Conservation (phyloP, 2,888 invertebrate genomes). For the Artemia sp. region DNA sequence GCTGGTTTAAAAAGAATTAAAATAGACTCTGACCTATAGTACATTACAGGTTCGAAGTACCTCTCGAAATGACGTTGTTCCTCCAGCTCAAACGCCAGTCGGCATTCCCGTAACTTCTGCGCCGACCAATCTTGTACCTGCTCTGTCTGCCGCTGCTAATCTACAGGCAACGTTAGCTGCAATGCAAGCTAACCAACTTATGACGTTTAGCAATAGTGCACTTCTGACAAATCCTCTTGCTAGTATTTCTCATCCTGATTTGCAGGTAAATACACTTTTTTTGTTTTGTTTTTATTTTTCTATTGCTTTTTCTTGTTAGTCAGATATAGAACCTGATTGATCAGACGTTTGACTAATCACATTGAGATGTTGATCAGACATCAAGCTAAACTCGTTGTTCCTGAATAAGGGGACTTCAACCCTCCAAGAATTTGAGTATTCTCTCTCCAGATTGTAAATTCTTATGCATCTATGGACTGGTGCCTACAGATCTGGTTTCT, state of each 20-base stretch:
- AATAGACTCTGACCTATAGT: neutral
- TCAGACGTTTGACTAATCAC: no score
- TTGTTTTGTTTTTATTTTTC: no score
- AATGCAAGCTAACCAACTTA: constrained; percentile 34
- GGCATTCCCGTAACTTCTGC: neutral
- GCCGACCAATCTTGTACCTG: constrained; percentile 20
- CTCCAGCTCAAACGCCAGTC: neutral
- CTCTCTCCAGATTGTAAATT: no score
- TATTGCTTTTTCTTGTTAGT: no score
- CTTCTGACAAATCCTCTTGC: neutral
- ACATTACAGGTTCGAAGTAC: neutral
- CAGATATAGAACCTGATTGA: no score
- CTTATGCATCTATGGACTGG: no score
- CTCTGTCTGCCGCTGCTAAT: constrained; percentile 30
- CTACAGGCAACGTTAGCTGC: constrained; percentile 34
- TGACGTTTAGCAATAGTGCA: neutral
- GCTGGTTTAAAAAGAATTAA: no score
- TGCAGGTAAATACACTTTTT: neutral
- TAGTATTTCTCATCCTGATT: neutral
- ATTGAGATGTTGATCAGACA: no score
- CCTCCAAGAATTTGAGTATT: no score
- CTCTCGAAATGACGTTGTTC: neutral
- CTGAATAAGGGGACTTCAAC: no score
- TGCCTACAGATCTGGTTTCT: no score
- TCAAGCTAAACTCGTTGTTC: no score